These are phyloP conservation scores for Sturmia bella DNA, from an alignment of 2,888 invertebrate species.

Conservation along the genomic window DNA sequence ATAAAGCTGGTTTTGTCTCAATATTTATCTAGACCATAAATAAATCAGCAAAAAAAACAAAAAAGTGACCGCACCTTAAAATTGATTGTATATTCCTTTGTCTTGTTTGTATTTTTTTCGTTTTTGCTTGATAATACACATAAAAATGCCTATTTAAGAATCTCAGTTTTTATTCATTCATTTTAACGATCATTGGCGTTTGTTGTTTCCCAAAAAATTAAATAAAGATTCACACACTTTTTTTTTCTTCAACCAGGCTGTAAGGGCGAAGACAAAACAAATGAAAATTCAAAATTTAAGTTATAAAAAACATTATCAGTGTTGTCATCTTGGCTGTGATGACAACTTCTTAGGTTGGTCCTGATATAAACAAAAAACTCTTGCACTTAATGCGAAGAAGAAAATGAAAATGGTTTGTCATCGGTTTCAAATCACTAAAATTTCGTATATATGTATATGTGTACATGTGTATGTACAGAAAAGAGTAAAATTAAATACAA, in stretches of 20 bases:
- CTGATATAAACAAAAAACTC: constrained; percentile 28
- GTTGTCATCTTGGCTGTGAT: constrained; percentile 71
- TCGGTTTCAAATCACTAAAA: constrained; percentile 45
- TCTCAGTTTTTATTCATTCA: constrained; percentile 50
- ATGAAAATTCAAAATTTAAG: constrained; percentile 39
- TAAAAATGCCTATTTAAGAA: not conserved
- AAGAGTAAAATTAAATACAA: constrained; percentile 22
- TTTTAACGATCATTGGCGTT: constrained; percentile 64
- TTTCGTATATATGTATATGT: too few species aligned
- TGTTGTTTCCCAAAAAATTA: constrained; percentile 17
- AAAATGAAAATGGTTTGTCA: constrained; percentile 50
- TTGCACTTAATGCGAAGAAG: constrained; percentile 10
- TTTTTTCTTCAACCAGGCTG: constrained; percentile 1
- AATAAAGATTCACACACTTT: constrained; percentile 49
- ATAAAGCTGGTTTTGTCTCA: constrained; percentile 58
- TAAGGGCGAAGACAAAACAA: constrained; percentile 30
- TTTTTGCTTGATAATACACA: constrained; percentile 5
- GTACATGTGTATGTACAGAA: too few species aligned
- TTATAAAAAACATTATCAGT: constrained; percentile 61
- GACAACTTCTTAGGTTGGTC: constrained; percentile 70
- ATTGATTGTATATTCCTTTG: constrained; percentile 64
- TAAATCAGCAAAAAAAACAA: constrained; percentile 38
- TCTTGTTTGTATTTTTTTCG: constrained; percentile 26
- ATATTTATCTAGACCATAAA: constrained; percentile 68
- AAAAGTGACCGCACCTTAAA: constrained; percentile 65